These are phyloP conservation scores for Sarcophaga carnaria DNA, from an alignment of 2,888 invertebrate species.

Conservation along the genomic window DNA sequence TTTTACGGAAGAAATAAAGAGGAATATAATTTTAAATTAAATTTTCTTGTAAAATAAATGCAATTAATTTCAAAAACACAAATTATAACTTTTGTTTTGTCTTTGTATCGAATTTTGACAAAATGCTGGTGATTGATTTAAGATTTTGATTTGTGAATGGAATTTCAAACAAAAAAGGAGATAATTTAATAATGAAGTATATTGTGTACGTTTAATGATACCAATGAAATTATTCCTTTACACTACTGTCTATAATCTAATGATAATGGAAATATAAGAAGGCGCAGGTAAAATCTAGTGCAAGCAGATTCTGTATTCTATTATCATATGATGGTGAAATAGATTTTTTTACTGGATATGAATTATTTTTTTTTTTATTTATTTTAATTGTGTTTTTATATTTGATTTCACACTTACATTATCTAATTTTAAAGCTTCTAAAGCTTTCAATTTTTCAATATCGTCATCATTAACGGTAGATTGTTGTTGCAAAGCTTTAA, in stretches of 20 bases:
- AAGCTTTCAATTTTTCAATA: slow-evolving; percentile 88
- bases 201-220: not conserved
- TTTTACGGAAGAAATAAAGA: slow-evolving; percentile 4
- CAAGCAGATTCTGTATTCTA: too few species aligned
- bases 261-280: not conserved
- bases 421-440: slow-evolving; percentile 83
- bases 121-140: not conserved
- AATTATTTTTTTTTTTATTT: not conserved
- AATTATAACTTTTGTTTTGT: slow-evolving; percentile 32
- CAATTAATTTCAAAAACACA: slow-evolving; percentile 14
- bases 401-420: slow-evolving; percentile 77
- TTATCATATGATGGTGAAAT: slow-evolving; percentile 15
- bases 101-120: slow-evolving; percentile 1
- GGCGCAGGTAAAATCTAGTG: too few species aligned
- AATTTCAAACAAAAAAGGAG: not conserved
- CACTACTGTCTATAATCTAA: not conserved
- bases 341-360: not conserved
- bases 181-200: not conserved
- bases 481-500: slow-evolving; percentile 34
- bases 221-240: not conserved
- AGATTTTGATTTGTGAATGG: not conserved
- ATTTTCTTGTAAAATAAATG: slow-evolving; percentile 23
- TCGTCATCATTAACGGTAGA: slow-evolving; percentile 80
- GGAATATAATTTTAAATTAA: slow-evolving; percentile 20
- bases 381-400: not conserved